Conservation (phyloP, 64 coral and sea anemone genomes). For the Astreopora myriophthalma region DNA sequence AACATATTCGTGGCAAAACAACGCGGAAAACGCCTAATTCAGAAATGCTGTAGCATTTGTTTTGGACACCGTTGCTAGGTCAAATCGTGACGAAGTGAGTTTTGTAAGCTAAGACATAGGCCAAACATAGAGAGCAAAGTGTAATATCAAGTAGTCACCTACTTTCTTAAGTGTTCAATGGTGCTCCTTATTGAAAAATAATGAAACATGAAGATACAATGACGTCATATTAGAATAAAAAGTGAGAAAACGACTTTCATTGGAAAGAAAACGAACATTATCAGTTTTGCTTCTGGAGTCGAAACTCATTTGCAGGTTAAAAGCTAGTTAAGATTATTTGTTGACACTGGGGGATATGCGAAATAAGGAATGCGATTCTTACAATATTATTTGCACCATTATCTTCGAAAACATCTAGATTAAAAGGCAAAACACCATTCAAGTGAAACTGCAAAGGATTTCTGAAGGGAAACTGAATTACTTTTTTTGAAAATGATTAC, state of each 20-base stretch:
- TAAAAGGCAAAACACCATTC: neutral
- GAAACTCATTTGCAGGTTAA: neutral
- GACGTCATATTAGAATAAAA: neutral
- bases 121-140: neutral
- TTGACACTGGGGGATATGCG: neutral
- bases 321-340: no score
- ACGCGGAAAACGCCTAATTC: no score
- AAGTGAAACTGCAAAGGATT: neutral
- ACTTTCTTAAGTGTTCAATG: neutral
- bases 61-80: constrained; percentile 50
- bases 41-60: neutral
- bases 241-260: no score
- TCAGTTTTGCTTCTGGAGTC: neutral
- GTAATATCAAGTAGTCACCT: neutral
- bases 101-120: neutral
- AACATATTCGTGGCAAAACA: neutral
- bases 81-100: neutral
- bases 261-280: neutral
- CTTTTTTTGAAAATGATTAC: no score
- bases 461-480: no score
- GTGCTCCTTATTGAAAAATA: neutral
- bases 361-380: neutral
- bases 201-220: neutral
- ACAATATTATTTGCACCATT: neutral
- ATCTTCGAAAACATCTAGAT: neutral